Evolutionary conservation across 2,113 vertebrate genomes (phyloP), one percentile per base, ranked within the genome.

Genomic region (Brienomyrus brachyistius): DNA sequence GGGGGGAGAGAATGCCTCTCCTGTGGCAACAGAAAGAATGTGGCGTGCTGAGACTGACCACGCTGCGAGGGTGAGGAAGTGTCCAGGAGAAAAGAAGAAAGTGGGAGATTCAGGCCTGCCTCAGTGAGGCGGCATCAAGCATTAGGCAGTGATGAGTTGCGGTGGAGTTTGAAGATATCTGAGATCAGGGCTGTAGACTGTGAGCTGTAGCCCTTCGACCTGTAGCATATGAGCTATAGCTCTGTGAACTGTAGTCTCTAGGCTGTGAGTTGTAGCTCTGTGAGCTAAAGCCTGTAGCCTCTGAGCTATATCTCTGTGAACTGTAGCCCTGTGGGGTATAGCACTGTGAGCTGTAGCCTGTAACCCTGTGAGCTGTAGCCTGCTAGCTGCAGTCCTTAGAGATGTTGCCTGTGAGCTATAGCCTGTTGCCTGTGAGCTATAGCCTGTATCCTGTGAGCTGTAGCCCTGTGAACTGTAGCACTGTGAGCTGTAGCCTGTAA

Each of bases 11-110:
- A 93, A 94, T 93, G 94, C 93, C 94, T 95, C 94, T 95, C 95
- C 94, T 94, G 92, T 94, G 93, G 94, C 94, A 95, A 95, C 95
- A 94, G 94, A 94, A 95, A 94, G 95, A 95, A 95, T 95, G 94
- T 94, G 94, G 92, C 94, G 92, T 92, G 93, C 94, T 94, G 94
- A 92, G 94, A 93, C 90, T 83, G 92, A 92, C 90, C 93, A 92
- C 94, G 91, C 91, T 74, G 35, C 17, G 88, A 80, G 31, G 35
- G 74, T 40, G 21, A 40, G 88, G 50, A 31, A 45, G 31, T 35
- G 93, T 93, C 91, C 90, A 88, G 91, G 92, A 92, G 93, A 91
- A 92, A 59, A 90, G 88, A 59, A 89, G 23, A 51, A 43, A 89
- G 83, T 52, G 59, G 62, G 50, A 80, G 48, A 7, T 23, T 40